A percentile compares a stretch with the other conserved stretches of the same genome.
phyloP scores from a whole-genome alignment of 2,797 vertebrate genomes.

The Lophura swinhoii region DNA sequence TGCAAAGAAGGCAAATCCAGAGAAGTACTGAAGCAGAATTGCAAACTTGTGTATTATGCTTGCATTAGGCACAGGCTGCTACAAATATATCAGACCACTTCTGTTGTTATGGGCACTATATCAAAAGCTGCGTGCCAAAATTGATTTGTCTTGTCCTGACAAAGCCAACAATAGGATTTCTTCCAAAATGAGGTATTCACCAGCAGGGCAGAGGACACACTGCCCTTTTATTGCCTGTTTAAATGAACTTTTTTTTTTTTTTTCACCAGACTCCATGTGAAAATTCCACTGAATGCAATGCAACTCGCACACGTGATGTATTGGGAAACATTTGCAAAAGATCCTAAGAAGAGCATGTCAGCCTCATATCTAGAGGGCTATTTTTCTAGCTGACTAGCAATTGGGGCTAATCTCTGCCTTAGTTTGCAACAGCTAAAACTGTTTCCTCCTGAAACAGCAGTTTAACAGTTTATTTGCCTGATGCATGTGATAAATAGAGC shows the following conservation, averaged over 20 bases:
- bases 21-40: not conserved
- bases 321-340: constrained; percentile 1
- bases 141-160: not conserved
- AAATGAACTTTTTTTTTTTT: not conserved
- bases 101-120: accelerated
- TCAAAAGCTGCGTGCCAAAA: not conserved
- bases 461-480: constrained; percentile 66
- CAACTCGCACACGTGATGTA: not conserved
- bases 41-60: not conserved
- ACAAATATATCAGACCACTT: not conserved
- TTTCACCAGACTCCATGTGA: not conserved
- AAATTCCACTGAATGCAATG: not conserved
- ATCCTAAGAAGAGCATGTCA: not conserved
- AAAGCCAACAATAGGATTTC: constrained; percentile 34
- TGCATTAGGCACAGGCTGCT: not conserved
- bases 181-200: constrained; percentile 30
- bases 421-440: constrained; percentile 33
- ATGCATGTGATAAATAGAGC: constrained; percentile 66
- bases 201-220: constrained; percentile 18
- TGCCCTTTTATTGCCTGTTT: constrained; percentile 21
- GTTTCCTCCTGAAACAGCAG: constrained; percentile 44
- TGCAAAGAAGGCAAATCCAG: not conserved
- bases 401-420: constrained; percentile 11
- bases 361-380: not conserved
- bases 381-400: not conserved